Evolutionary conservation across 2,888 invertebrate species (phyloP), one percentile per base, ranked within the genome.

Genomic region (Idaea aversata): DNA sequence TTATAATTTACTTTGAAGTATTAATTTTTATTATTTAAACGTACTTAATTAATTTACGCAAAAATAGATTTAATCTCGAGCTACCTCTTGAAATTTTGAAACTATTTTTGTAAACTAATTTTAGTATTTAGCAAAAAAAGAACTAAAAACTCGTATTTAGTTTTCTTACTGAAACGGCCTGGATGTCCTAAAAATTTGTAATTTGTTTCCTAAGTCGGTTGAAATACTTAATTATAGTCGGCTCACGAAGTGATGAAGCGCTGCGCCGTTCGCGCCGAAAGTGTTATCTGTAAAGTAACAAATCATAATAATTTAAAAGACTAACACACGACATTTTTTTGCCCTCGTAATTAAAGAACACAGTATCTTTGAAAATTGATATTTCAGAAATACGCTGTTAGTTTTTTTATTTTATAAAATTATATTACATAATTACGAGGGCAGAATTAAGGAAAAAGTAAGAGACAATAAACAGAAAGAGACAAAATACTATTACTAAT

Each of bases 51-150:
- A 73, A 77, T 76, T 80, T 81, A 80, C 80, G 73, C 59, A 76
- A 76, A 78, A 80, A 72, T 81, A 71, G 78, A 78, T 74, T 76
- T 78, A 78, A 77, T 85, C 85, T 86, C 85, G 85, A 88, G 87
- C 91, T 91, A 91, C 91, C 90, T 91, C 91, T 90, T 81, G 78
- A 83, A 75, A 86, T 81, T 86, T 88, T 84, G 87, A 88, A 88
- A 83, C 81, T 91, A 90, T 90, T 90, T 90, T 89, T 91, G 80
- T 91, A 90, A 80, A 83, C 80, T 87, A 83, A 86, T 82, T 72
- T 81, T 84, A 86, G 81, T 71, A 79, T 82, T 85, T 59, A 59
- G 59, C 16, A 34, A 74, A 61, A 35, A 34, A 47, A 47, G 75
- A 68, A 73, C 77, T 78, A 74, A 66, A 74, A 72, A 35, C 70